These are phyloP conservation scores for Patagioenas fasciata DNA, from an alignment of 2,113 vertebrate species.

Conservation along the genomic window DNA sequence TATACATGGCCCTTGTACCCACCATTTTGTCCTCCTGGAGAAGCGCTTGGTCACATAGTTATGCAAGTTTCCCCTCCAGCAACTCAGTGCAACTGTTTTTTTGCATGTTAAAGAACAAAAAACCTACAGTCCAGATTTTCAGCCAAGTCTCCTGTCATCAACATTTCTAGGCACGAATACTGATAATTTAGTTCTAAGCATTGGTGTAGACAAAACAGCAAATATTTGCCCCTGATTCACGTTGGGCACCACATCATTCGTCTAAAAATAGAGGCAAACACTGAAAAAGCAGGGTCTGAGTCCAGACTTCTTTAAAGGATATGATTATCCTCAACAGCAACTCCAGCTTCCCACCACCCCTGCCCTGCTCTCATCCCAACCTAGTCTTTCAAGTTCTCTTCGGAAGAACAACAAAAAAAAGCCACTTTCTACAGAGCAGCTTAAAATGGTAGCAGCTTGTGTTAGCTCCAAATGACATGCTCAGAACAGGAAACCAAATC, in stretches of 20 bases:
- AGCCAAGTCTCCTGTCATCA: not conserved
- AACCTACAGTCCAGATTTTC: not conserved
- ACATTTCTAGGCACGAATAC: slow-evolving; percentile 21
- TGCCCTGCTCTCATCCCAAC: slow-evolving; percentile 47
- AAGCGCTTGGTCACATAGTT: not conserved
- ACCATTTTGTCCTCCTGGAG: not conserved
- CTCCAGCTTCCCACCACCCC: slow-evolving; percentile 26
- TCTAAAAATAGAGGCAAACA: slow-evolving; percentile 29
- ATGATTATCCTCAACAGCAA: slow-evolving; percentile 42
- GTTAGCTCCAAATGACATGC: slow-evolving; percentile 69
- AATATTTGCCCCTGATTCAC: slow-evolving; percentile 23
- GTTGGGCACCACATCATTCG: not conserved
- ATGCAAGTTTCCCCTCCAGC: not conserved
- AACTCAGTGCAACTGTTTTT: not conserved
- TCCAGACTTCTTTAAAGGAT: slow-evolving; percentile 19
- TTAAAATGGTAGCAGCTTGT: slow-evolving; percentile 64
- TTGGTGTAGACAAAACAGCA: not conserved
- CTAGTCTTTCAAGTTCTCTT: slow-evolving; percentile 58
- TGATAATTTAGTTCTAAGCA: slow-evolving; percentile 19
- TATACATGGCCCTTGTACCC: not conserved
- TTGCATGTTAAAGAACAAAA: not conserved
- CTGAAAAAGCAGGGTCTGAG: not conserved
- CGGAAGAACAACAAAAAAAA: not conserved
- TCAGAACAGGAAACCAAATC: slow-evolving; percentile 71
- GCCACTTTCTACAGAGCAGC: slow-evolving; percentile 65